Base-by-base conservation (phyloP, 2,113 vertebrate genomes). In the Odontesthes bonariensis region DNA sequence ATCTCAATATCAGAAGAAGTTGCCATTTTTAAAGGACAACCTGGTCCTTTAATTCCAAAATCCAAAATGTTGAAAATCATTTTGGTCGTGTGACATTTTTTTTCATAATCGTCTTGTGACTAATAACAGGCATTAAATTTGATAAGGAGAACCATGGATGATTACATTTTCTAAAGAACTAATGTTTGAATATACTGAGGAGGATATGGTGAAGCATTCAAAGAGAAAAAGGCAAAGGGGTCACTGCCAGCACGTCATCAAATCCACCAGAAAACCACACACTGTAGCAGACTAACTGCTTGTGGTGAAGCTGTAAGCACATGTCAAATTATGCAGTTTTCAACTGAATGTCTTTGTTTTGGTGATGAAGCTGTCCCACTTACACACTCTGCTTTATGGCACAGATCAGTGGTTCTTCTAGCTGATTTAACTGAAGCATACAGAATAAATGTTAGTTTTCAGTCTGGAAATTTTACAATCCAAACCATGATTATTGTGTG, bases 41-140 rank as follows among this genome's bases (percentile, higher is more conserved):
- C n/a, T n/a, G n/a, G n/a, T n/a, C n/a, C n/a, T 27, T 27, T 3
- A 27, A 27, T 27, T 27, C 27, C 27, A 27, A 27, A 27, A 27
- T 27, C 27, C 27, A 27, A 27, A 27, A 27, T 27, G 27, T 27
- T 44, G 42, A 14, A 4, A 44, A 44, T 44, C 8, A 3, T 44
- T 44, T 44, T 44, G 42, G 31, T 65, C 47, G 52, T 65, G 47
- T 65, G 62, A 65, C 62, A 35, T 49, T 27, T 27, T 27, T 27
- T 27, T 27, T 27, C 27, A 2, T 27, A 27, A 27, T 62, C 27
- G 3, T 65, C 47, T 14, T 35, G 4, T 5, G 11, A 19, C 62
- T 33, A 6, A 8, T 51, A 22, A 7, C 5, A 32, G 42, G 6
- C 32, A 2, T 33, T 12, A 31, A 49, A 64, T 64, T 5, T 64